phyloP scores from a whole-genome alignment of 2,797 vertebrate genomes.

The Poecile montanus region DNA sequence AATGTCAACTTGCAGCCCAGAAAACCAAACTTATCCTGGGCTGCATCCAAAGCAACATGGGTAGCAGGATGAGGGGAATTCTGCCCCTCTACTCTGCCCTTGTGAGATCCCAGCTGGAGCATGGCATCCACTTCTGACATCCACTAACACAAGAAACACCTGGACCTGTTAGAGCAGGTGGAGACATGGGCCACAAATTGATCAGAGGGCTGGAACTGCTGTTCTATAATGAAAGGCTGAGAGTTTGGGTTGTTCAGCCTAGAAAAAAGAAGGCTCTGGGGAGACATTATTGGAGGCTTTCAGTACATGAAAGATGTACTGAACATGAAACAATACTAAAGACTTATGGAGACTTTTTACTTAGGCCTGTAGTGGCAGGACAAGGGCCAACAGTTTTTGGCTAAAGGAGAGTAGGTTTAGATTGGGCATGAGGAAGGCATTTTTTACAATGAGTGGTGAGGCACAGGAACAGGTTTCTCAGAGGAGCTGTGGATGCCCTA shows the following conservation, averaged over 20 bases:
- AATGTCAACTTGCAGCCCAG: not conserved
- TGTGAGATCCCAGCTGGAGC: not conserved
- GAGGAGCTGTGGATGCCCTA: not conserved
- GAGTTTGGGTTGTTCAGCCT: not conserved
- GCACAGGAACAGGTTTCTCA: not conserved
- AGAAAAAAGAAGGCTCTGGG: not conserved
- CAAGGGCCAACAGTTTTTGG: not conserved
- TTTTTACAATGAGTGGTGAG: not conserved
- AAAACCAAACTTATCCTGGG: not conserved
- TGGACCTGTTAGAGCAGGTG: not conserved
- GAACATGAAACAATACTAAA: too few species aligned
- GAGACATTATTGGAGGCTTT: not conserved
- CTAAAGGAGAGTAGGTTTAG: not conserved
- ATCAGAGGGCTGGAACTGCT: not conserved
- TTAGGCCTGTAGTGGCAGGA: not conserved
- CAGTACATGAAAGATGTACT: not conserved
- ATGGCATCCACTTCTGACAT: not conserved
- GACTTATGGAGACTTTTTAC: not conserved
- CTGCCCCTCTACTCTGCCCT: not conserved
- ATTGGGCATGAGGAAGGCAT: not conserved
- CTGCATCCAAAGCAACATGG: not conserved
- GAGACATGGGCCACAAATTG: not conserved
- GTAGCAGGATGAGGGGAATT: not conserved
- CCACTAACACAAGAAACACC: not conserved
- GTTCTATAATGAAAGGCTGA: not conserved